Percentiles rank a stretch among this genome's conserved stretches.
Evolutionary conservation across 2,888 invertebrate genomes (phyloP).

Genomic region (Leucania comma): DNA sequence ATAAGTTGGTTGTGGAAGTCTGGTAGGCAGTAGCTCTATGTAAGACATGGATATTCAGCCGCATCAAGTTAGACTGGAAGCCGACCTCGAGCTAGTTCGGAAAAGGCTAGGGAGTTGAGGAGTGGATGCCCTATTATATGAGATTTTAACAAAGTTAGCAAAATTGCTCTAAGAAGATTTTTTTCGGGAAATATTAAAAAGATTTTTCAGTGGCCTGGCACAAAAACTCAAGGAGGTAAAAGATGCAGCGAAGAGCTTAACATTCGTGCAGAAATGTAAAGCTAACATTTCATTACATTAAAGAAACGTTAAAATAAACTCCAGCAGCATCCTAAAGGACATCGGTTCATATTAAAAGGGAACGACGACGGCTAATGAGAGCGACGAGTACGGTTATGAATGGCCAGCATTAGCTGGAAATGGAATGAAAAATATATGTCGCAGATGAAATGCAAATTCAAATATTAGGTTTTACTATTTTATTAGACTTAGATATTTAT

Average conservation of each 20-base stretch:
- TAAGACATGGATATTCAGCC: too few relatives aligned
- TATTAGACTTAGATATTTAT: constrained; percentile 8
- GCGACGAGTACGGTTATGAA: constrained; percentile 44
- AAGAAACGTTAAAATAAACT: constrained; percentile 21
- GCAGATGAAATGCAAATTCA: constrained; percentile 41
- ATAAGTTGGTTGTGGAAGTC: too few relatives aligned
- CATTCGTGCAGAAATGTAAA: neutral
- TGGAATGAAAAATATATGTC: constrained; percentile 48
- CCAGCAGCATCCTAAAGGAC: constrained; percentile 19
- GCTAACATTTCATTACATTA: neutral
- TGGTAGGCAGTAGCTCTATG: too few relatives aligned
- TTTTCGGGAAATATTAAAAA: neutral
- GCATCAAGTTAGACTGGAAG: too few relatives aligned
- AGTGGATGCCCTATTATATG: neutral
- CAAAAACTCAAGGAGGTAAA: neutral
- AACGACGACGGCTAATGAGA: constrained; percentile 49
- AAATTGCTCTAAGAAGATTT: too few relatives aligned
- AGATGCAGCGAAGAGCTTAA: neutral
- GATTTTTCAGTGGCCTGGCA: neutral
- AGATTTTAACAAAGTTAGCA: neutral
- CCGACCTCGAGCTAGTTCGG: too few relatives aligned
- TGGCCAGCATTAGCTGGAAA: constrained; percentile 44
- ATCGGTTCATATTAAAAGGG: constrained; percentile 18
- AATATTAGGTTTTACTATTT: constrained; percentile 20
- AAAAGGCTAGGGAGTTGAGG: neutral